A percentile compares a stretch with the other conserved stretches of the same genome.
Conservation (phyloP, 2,888 invertebrate genomes). For the Diabrotica balteata region DNA sequence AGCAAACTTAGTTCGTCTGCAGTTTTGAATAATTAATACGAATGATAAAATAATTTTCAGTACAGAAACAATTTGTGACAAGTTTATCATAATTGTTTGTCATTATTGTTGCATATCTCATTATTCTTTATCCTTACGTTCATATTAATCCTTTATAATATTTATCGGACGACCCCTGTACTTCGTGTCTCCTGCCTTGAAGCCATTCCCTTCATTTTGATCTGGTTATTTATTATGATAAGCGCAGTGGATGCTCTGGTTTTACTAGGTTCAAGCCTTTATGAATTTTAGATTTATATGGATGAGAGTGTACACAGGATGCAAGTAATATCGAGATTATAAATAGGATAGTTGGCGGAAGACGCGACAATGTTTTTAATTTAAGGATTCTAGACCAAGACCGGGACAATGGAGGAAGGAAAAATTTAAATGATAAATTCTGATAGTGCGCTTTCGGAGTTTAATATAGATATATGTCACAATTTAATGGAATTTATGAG, state of each 20-base stretch:
- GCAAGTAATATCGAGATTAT: constrained; percentile 30
- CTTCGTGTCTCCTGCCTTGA: constrained; percentile 40
- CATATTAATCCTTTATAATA: too few species aligned
- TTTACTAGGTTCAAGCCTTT: constrained; percentile 27
- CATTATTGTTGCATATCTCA: too few species aligned
- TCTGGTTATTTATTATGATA: constrained; percentile 49
- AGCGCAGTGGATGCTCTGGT: constrained; percentile 40
- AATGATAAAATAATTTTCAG: too few species aligned
- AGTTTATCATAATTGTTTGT: too few species aligned
- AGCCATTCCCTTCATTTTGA: constrained; percentile 48
- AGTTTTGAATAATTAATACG: too few species aligned
- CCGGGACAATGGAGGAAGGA: background rate
- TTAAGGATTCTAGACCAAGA: background rate
- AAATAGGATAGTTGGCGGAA: constrained; percentile 14
- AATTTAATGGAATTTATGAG: too few species aligned
- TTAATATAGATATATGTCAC: background rate
- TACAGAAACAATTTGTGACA: too few species aligned
- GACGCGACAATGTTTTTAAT: constrained; percentile 24
- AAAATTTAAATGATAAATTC: background rate
- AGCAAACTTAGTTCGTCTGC: too few species aligned
- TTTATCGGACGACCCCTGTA: constrained; percentile 17
- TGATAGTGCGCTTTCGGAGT: background rate
- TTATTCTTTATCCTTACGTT: too few species aligned
- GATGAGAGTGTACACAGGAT: constrained; percentile 31
- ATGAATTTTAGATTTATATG: constrained; percentile 44